phyloP scores from a whole-genome alignment of 1,140 invertebrate genomes.

The Leptopilina clavipes region DNA sequence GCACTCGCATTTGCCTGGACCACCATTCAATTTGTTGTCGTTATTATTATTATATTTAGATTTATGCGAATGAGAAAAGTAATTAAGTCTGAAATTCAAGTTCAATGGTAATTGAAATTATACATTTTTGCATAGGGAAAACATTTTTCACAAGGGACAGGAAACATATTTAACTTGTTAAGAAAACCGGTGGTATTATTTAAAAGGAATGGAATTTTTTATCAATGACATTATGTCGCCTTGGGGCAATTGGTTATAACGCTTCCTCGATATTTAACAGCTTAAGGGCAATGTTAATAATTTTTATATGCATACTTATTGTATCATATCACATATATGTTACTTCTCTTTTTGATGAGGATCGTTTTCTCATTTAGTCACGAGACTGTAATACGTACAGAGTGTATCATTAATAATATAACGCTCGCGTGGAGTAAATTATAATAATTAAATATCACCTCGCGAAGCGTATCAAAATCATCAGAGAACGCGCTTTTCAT shows the following conservation, averaged over 20 bases:
- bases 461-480: slow-evolving; percentile 35
- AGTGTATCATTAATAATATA: slow-evolving; percentile 52
- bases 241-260: slow-evolving; percentile 5
- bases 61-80: slow-evolving; percentile 3
- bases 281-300: slow-evolving; percentile 40
- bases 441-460: slow-evolving; percentile 61
- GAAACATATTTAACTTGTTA: not conserved
- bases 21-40: no score
- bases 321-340: not conserved
- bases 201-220: slow-evolving; percentile 7
- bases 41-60: not conserved
- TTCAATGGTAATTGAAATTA: not conserved
- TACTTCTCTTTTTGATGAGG: not conserved
- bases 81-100: slow-evolving; percentile 8
- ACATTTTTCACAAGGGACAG: not conserved
- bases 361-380: slow-evolving; percentile 14
- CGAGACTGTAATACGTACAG: slow-evolving; percentile 44
- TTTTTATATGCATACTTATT: slow-evolving; percentile 9
- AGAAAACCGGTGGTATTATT: slow-evolving; percentile 21
- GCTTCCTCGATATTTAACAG: slow-evolving; percentile 49
- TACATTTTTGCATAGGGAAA: not conserved
- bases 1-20: no score
- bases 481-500: not conserved
- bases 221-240: not conserved
- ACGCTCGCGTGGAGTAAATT: slow-evolving; percentile 51